phyloP scores from a whole-genome alignment of 2,797 vertebrate genomes.

The Fistularia tabacaria region DNA sequence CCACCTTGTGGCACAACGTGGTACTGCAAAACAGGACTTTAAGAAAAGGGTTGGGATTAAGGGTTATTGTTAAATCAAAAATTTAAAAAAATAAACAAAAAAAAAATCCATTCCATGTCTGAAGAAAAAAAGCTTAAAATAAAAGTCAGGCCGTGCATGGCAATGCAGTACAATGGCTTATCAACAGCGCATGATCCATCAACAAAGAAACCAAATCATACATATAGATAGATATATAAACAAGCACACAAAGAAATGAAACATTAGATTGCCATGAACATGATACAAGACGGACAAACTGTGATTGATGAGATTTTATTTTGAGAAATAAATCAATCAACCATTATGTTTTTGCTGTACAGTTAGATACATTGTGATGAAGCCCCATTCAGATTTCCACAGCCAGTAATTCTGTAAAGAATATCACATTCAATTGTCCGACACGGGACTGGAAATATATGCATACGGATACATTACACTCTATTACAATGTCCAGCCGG shows the following conservation, averaged over 20 bases:
- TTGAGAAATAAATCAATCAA: conserved; percentile 58
- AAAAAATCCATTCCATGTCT: background rate
- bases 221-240: conserved; percentile 18
- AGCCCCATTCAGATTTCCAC: conserved; percentile 45
- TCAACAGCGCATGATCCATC: conserved; percentile 26
- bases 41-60: background rate
- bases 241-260: conserved; percentile 48
- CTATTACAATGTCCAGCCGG: conserved; percentile 38
- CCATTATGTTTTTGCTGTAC: conserved; percentile 39
- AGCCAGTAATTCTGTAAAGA: conserved; percentile 31
- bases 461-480: conserved; percentile 38
- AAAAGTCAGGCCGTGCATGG: conserved; percentile 8
- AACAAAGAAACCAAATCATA: conserved; percentile 16
- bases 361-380: conserved; percentile 44
- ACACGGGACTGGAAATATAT: conserved; percentile 32
- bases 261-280: conserved; percentile 54
- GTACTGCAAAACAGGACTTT: too few relatives aligned
- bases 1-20: too few relatives aligned
- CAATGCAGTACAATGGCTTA: conserved; percentile 17
- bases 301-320: conserved; percentile 75
- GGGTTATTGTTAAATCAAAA: too few relatives aligned
- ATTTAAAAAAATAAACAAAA: too few relatives aligned
- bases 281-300: conserved; percentile 62
- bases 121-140: background rate
- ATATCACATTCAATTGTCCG: conserved; percentile 39